Base-by-base conservation (phyloP, 2,113 vertebrate species). In the Misgurnus anguillicaudatus region DNA sequence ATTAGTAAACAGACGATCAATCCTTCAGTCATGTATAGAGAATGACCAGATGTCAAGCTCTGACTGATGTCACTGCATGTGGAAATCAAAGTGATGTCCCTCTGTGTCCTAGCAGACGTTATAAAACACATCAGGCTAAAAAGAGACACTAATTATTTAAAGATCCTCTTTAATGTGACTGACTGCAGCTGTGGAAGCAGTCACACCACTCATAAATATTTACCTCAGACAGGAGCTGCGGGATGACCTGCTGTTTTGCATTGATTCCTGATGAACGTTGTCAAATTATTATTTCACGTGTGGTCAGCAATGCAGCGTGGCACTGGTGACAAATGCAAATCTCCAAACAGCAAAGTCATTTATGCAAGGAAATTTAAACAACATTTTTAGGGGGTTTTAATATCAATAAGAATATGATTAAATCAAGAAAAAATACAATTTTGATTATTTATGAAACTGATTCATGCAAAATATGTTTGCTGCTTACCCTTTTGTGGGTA, bases 141-240 rank as follows among this genome's bases (percentile, higher is more conserved):
- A 94, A 95, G 95, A 95, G 94, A 95, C 94, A 95, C 97, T 98
- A 96, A 98, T 98, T 96, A 96, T 95, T 96, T 93, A 94, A 94
- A 94, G 92, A 95, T 95, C 94, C 94, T 93, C 94, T 94, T 94
- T 92, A 91, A 95, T 93, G 94, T 95, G 94, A 98, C 95, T 97
- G 96, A 99, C 96, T 95, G 92, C 92, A 95, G 94, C 96, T 95
- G 95, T 96, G 94, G 94, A 92, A 73, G 93, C 92, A 93, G 93
- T 96, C 94, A 95, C 67, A 96, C 95, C 94, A 95, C 95, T 98
- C 97, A 98, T 99, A 98, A 98, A 98, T 98, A 99, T 99, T 98
- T 97, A 98, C 95, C 94, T 94, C 81, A 92, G 95, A 95, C 94
- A 94, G 92, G 93, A 95, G 95, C 93, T 94, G 93, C 92, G 92